Percentiles rank a stretch among this genome's conserved stretches.
phyloP scores from a whole-genome alignment of 2,888 invertebrate genomes.

The Drosophila cognata region DNA sequence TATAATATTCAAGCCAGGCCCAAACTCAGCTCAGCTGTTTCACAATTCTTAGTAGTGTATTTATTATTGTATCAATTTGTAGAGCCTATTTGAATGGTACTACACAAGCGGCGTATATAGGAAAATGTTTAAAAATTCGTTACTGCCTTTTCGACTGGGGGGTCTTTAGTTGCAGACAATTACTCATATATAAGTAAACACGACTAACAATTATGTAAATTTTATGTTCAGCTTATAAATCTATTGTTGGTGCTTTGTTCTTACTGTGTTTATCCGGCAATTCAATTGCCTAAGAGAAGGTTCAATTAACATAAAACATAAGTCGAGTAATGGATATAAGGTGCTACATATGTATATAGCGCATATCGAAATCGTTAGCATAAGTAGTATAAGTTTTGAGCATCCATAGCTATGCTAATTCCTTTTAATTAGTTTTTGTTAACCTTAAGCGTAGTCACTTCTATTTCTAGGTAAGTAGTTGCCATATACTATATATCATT shows the following conservation, averaged over 20 bases:
- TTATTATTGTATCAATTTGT: slow-evolving; percentile 55
- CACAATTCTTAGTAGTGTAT: slow-evolving; percentile 25
- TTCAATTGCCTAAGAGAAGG: slow-evolving; percentile 69
- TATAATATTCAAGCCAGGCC: slow-evolving; percentile 7
- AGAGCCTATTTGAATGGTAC: slow-evolving; percentile 42
- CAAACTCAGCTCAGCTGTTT: slow-evolving; percentile 25
- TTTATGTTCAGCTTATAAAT: slow-evolving; percentile 66
- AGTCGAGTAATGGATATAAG: slow-evolving; percentile 23
- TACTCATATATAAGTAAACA: slow-evolving; percentile 34
- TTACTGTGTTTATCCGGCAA: slow-evolving; percentile 80
- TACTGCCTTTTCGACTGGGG: slow-evolving; percentile 25
- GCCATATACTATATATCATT: slow-evolving; percentile 42
- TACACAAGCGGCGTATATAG: slow-evolving; percentile 61
- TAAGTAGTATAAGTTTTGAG: slow-evolving; percentile 28
- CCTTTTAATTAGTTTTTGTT: slow-evolving; percentile 23
- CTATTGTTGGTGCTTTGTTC: slow-evolving; percentile 84
- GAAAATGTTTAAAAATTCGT: slow-evolving; percentile 62
- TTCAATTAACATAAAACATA: slow-evolving; percentile 50
- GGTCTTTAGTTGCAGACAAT: slow-evolving; percentile 21
- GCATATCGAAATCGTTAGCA: slow-evolving; percentile 27
- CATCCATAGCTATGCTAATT: slow-evolving; percentile 43
- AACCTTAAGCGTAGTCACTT: slow-evolving; percentile 41
- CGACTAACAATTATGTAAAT: slow-evolving; percentile 56
- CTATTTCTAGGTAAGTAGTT: slow-evolving; percentile 36
- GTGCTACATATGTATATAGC: slow-evolving; percentile 15